phyloP scores from a whole-genome alignment of 1,140 invertebrate species.

The Drosophila funebris region DNA sequence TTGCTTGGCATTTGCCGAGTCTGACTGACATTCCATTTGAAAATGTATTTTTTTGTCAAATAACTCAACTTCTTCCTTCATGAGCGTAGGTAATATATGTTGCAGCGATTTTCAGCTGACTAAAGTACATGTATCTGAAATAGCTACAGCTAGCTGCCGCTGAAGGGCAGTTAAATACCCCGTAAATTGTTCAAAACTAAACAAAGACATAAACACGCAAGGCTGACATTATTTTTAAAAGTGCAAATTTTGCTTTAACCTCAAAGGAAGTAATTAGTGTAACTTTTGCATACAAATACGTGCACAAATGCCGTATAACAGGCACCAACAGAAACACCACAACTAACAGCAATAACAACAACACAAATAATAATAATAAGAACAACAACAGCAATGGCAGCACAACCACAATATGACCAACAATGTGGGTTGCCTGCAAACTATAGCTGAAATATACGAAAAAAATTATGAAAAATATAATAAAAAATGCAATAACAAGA shows the following conservation, averaged over 20 bases:
- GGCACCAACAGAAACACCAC: slow-evolving; percentile 10
- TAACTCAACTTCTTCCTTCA: too few species aligned
- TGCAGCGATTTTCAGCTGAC: neutral
- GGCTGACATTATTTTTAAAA: slow-evolving; percentile 83
- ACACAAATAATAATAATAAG: slow-evolving; percentile 14
- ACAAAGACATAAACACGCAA: slow-evolving; percentile 83
- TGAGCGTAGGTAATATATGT: too few species aligned
- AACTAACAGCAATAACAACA: slow-evolving; percentile 19
- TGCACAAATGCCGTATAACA: slow-evolving; percentile 55
- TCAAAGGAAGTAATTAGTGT: slow-evolving; percentile 83
- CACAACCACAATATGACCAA: slow-evolving; percentile 39
- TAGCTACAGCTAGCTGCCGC: neutral
- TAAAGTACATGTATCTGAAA: too few species aligned
- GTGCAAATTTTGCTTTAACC: slow-evolving; percentile 84
- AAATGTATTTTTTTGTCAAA: neutral
- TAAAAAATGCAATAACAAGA: slow-evolving; percentile 79
- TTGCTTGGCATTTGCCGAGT: neutral
- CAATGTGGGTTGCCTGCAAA: slow-evolving; percentile 24
- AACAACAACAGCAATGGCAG: slow-evolving; percentile 27
- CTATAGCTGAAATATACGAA: slow-evolving; percentile 49
- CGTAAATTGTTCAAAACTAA: slow-evolving; percentile 59
- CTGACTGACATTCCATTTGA: too few species aligned
- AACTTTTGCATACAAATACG: slow-evolving; percentile 79
- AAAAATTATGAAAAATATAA: slow-evolving; percentile 58
- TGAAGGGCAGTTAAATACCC: slow-evolving; percentile 20